Conservation (phyloP, 2,797 vertebrate species). For the Molothrus aeneus region DNA sequence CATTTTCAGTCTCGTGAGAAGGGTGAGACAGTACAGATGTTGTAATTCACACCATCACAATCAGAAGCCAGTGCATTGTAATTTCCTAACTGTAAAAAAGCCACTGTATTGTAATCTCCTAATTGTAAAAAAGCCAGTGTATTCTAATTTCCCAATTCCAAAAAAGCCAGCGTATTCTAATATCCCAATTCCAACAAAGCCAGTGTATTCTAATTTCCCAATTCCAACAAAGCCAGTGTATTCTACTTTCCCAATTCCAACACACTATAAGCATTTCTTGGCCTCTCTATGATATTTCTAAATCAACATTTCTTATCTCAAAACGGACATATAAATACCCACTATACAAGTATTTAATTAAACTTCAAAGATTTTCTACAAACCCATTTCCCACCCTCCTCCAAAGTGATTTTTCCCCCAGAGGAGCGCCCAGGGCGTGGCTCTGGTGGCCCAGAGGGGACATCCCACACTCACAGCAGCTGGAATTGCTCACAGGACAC, state of each 20-base stretch:
- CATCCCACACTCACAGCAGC: too few species aligned
- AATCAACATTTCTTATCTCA: neutral
- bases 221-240: too few species aligned
- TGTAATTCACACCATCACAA: neutral
- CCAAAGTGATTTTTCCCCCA: neutral
- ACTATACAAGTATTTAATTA: rapidly evolving
- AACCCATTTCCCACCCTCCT: neutral
- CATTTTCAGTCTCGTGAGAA: neutral
- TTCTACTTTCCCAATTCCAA: neutral
- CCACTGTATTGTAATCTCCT: too few species aligned
- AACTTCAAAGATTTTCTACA: neutral
- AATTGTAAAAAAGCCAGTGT: too few species aligned
- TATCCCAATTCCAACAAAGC: neutral
- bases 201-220: too few species aligned
- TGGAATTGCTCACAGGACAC: too few species aligned
- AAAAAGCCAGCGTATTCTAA: too few species aligned
- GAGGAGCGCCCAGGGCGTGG: neutral
- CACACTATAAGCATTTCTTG: neutral
- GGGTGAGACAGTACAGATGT: neutral
- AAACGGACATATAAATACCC: neutral
- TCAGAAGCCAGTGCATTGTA: neutral
- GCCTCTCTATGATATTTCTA: neutral
- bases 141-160: too few species aligned
- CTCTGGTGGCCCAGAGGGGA: neutral
- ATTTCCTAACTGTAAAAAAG: rapidly evolving